A percentile compares a stretch with the other conserved stretches of the same genome.
Conservation (phyloP, 2,888 invertebrate species). For the Epinotia demarniana region DNA sequence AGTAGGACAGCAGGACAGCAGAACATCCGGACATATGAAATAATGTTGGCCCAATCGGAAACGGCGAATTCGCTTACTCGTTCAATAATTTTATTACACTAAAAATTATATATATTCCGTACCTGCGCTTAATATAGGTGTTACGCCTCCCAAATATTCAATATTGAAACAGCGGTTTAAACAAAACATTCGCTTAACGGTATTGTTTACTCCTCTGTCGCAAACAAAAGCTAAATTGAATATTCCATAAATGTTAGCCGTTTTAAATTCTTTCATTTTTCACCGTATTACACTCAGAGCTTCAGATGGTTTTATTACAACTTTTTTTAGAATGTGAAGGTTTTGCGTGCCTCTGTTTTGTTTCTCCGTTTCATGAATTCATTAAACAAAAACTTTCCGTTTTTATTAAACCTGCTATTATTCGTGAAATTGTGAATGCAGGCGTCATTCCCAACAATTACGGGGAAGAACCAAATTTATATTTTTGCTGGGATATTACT, state of each 20-base stretch:
- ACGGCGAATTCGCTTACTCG: too few relatives aligned
- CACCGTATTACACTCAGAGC: conserved; percentile 67
- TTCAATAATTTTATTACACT: not conserved
- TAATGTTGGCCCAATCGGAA: too few relatives aligned
- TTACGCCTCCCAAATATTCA: not conserved
- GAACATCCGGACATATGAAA: too few relatives aligned
- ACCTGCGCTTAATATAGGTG: not conserved
- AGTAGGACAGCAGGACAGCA: too few relatives aligned
- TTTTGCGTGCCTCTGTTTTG: conserved; percentile 69
- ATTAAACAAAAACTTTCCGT: conserved; percentile 62
- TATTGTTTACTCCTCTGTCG: conserved; percentile 31
- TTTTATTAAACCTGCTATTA: conserved; percentile 62
- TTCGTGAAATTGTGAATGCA: conserved; percentile 53
- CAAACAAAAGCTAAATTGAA: conserved; percentile 52
- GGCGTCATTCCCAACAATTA: conserved; percentile 32
- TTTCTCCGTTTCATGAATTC: conserved; percentile 70
- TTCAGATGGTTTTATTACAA: conserved; percentile 75
- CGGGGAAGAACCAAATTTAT: conserved; percentile 13
- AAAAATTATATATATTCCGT: not conserved
- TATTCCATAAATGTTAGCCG: conserved; percentile 67
- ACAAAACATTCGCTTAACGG: conserved; percentile 22
- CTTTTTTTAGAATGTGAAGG: conserved; percentile 70
- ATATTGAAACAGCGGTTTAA: conserved; percentile 23
- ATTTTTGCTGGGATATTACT: conserved; percentile 21
- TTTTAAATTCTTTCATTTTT: conserved; percentile 74